These are phyloP conservation scores for Ophioderma brevispina DNA, from an alignment of 35 echinoderm and acorn worm genomes.

Conservation along the genomic window DNA sequence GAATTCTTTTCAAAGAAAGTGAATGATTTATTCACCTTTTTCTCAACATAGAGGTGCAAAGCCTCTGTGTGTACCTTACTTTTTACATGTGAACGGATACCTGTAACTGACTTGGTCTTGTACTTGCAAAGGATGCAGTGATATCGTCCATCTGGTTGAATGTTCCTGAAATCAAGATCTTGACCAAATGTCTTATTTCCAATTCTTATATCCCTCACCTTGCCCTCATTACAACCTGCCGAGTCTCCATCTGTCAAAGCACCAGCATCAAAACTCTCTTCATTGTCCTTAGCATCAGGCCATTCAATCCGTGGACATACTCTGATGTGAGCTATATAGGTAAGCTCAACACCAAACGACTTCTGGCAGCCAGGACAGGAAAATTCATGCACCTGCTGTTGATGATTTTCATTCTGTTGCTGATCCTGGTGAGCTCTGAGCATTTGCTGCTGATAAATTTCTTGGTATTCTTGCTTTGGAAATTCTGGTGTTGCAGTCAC, in stretches of 20 bases:
- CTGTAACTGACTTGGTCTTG: neutral
- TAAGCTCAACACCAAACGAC: neutral
- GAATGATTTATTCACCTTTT: neutral
- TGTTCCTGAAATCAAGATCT: neutral
- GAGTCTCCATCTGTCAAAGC: neutral
- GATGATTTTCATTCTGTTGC: neutral
- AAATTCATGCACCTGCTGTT: neutral
- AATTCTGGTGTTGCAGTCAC: no score
- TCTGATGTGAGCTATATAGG: neutral
- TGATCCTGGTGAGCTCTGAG: no score
- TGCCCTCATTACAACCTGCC: neutral
- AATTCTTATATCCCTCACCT: neutral
- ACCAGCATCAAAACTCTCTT: neutral
- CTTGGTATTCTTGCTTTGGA: no score
- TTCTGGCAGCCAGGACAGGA: neutral
- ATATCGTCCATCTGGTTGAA: neutral
- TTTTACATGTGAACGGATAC: neutral
- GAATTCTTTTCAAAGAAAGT: neutral
- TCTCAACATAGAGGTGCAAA: neutral
- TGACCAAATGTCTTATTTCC: neutral
- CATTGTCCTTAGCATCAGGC: neutral
- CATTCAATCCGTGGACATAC: neutral
- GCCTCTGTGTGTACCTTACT: neutral
- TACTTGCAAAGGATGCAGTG: neutral
- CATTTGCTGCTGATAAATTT: no score